Evolutionary conservation across 2,888 invertebrate species (phyloP).

Genomic region (Brachypalpus laphriformis): DNA sequence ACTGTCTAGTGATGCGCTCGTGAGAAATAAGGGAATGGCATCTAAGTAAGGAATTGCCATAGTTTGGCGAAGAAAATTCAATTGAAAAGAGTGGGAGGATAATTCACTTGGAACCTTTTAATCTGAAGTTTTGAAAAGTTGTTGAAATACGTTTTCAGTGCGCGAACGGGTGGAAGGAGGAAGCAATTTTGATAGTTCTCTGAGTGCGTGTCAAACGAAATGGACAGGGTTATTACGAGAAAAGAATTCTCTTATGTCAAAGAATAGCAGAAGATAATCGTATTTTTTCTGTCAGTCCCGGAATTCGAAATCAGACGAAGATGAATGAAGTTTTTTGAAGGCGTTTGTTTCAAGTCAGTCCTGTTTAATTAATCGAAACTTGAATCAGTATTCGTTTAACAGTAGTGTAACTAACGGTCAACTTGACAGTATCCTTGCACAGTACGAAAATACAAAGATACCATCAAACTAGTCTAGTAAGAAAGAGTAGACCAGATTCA

Average conservation of each 20-base stretch:
- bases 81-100: constrained; percentile 13
- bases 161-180: too few species aligned
- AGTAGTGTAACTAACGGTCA: too few species aligned
- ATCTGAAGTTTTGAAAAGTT: constrained; percentile 56
- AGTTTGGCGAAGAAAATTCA: constrained; percentile 37
- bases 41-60: constrained; percentile 34
- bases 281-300: too few species aligned
- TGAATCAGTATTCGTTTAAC: too few species aligned
- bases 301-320: too few species aligned
- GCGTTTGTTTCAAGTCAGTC: too few species aligned
- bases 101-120: constrained; percentile 35
- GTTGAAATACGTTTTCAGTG: constrained; percentile 36
- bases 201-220: constrained; percentile 46
- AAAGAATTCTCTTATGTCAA: not conserved
- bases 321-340: too few species aligned
- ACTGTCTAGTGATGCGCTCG: constrained; percentile 15
- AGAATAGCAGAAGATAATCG: not conserved
- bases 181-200: constrained; percentile 45
- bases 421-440: too few species aligned
- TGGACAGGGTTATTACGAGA: constrained; percentile 36
- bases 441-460: too few species aligned
- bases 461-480: too few species aligned
- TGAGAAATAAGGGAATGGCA: not conserved
- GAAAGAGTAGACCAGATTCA: too few species aligned
- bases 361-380: too few species aligned